Base-by-base conservation (phyloP, 2,797 vertebrate species). In the Thunnus albacares region DNA sequence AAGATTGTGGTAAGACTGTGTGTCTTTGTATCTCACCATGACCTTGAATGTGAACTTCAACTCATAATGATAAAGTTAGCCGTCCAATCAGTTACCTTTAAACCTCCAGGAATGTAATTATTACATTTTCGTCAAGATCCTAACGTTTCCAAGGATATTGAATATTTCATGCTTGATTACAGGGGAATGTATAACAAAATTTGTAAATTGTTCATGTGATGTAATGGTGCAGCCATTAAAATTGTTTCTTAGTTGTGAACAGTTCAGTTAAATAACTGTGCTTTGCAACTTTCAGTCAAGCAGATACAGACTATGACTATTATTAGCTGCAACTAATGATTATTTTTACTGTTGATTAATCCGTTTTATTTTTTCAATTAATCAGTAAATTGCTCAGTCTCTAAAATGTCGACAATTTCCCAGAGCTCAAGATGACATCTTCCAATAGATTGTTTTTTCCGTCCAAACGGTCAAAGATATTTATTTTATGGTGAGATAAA, bases 1-100 rank as follows among this genome's bases (percentile, higher is more conserved):
- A 98, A 97, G 79, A 89, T 99, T 66, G 90, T 99, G 97, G 98
- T 99, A 94, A 96, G 97, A 93, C n/a, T 66, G 71, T 53, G 22
- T 60, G 17, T 74, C 17, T 52, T 49, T 81, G 28, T 60, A 3
- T 68, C 20, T 47, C 12, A 77, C 33, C 30, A 26, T 9, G 3
- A 33, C 28, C 26, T 26, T 59, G 14, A 57, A 24, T 26, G 11
- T 41, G 4, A 63, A 33, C 22, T 62, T 70, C 12, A 56, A 3
- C 20, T 24, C 28, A 63, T 38, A 26, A 47, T 58, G 4, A 24
- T 20, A 1, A 24, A 15, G 18, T 45, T 60, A 61, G 2, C 6
- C 33, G 20, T 65, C 26, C 28, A 71, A n/a, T 57, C 5, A 33
- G 11, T 47, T 67, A 45, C 13, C 15, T 45, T 24, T 61, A 14